Evolutionary conservation across 2,113 vertebrate species (phyloP).

Genomic region (Plecturocebus donacophilus): DNA sequence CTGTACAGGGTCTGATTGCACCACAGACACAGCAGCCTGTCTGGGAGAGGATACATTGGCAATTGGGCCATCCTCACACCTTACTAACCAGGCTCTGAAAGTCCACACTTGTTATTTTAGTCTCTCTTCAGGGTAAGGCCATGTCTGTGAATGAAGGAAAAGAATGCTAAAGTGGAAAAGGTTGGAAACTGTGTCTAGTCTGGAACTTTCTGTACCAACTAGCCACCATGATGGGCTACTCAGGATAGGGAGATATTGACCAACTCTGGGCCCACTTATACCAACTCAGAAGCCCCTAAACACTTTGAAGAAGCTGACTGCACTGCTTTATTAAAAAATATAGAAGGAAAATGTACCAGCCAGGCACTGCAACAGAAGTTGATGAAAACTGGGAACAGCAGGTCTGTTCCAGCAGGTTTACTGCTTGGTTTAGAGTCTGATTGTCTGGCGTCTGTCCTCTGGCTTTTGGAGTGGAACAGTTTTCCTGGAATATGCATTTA

Average conservation of each 20-base stretch:
- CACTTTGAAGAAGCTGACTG: not conserved
- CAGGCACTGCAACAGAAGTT: not conserved
- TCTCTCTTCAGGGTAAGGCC: not conserved
- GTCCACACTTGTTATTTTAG: not conserved
- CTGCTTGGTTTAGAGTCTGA: conserved; percentile 3
- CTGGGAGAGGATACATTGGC: not conserved
- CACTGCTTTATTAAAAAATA: not conserved
- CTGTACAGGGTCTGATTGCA: not conserved
- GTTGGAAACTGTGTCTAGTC: not conserved
- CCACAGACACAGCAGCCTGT: not conserved
- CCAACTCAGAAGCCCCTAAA: not conserved
- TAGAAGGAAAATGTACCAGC: not conserved
- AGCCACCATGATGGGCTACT: not conserved
- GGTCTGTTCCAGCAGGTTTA: not conserved
- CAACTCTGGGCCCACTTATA: not conserved
- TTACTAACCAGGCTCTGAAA: not conserved
- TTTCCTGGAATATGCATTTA: conserved; percentile 55
- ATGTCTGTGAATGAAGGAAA: not conserved
- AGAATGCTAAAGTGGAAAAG: not conserved
- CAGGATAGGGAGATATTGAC: not conserved
- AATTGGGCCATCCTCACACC: not conserved
- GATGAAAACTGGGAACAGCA: not conserved
- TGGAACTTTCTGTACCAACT: not conserved
- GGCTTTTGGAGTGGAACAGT: not conserved
- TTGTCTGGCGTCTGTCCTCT: conserved; percentile 19